Conservation (phyloP, 2,113 vertebrate genomes). For the Prochilodus magdalenae region DNA sequence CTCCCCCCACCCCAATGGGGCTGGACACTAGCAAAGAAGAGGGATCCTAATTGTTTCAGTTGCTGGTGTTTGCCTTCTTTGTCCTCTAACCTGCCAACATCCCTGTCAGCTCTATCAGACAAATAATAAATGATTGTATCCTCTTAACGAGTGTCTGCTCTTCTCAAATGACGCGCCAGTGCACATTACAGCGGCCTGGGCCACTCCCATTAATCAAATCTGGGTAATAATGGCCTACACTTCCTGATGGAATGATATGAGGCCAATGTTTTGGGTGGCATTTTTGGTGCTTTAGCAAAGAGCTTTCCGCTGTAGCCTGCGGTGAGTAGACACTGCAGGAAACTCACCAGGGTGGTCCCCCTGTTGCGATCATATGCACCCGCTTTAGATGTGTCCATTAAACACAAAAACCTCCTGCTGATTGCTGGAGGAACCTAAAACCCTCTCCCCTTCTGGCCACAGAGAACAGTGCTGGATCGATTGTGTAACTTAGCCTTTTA, state of each 20-base stretch:
- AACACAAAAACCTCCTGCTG: constrained; percentile 59
- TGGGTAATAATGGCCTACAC: constrained; percentile 17
- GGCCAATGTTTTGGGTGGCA: neutral
- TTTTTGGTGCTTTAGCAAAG: constrained; percentile 32
- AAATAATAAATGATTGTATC: constrained; percentile 49
- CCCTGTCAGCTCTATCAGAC: constrained; percentile 19
- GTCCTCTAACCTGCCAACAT: constrained; percentile 46
- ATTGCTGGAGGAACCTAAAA: constrained; percentile 55
- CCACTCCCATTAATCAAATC: constrained; percentile 43
- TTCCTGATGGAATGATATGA: constrained; percentile 16
- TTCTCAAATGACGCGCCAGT: constrained; percentile 33
- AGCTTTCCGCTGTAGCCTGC: constrained; percentile 41
- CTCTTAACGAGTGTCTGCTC: constrained; percentile 37
- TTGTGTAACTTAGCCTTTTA: constrained; percentile 74
- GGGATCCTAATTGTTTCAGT: constrained; percentile 60
- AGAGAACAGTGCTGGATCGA: constrained; percentile 57
- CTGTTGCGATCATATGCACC: constrained; percentile 33
- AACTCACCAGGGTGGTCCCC: constrained; percentile 15
- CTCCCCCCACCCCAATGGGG: constrained; percentile 24
- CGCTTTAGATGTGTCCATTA: constrained; percentile 52
- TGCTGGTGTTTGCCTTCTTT: constrained; percentile 41
- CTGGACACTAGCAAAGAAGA: constrained; percentile 65
- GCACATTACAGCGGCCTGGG: constrained; percentile 38
- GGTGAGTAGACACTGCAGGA: neutral
- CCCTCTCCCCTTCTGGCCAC: constrained; percentile 58